These are phyloP conservation scores for Acanthurus lineatus DNA, from an alignment of 2,797 vertebrate genomes.

Conservation along the genomic window DNA sequence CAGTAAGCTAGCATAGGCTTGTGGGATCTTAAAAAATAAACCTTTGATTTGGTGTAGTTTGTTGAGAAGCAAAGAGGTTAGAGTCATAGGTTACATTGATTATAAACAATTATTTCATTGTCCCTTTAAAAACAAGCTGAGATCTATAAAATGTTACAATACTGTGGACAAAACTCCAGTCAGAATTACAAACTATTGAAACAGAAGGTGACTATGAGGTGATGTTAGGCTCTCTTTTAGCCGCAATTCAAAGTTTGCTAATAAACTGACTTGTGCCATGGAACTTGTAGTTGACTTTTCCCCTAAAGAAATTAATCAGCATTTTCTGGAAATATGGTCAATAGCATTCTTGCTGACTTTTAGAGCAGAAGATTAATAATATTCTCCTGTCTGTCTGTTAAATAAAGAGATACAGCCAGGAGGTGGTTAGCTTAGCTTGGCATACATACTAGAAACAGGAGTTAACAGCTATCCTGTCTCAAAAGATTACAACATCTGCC, in stretches of 20 bases:
- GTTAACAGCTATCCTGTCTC: neutral
- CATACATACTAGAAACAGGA: neutral
- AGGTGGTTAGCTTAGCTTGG: neutral
- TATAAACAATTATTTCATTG: neutral
- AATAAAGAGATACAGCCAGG: neutral
- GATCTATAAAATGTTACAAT: neutral
- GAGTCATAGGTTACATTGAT: neutral
- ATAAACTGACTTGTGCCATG: neutral
- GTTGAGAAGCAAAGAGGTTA: slow-evolving; percentile 12
- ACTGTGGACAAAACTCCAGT: neutral
- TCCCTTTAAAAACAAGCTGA: neutral
- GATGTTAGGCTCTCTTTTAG: neutral
- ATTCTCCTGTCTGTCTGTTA: neutral
- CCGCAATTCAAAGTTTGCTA: neutral
- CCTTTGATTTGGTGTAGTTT: slow-evolving; percentile 26
- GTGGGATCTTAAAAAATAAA: slow-evolving; percentile 49
- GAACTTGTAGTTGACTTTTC: neutral
- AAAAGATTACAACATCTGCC: neutral
- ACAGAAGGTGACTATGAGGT: neutral
- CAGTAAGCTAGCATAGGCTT: slow-evolving; percentile 13
- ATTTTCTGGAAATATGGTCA: neutral
- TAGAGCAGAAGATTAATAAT: neutral
- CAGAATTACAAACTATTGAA: neutral
- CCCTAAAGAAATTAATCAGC: neutral
- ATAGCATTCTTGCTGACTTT: neutral